Evolutionary conservation across 2,888 invertebrate genomes (phyloP).

Genomic region (Tachina fera): DNA sequence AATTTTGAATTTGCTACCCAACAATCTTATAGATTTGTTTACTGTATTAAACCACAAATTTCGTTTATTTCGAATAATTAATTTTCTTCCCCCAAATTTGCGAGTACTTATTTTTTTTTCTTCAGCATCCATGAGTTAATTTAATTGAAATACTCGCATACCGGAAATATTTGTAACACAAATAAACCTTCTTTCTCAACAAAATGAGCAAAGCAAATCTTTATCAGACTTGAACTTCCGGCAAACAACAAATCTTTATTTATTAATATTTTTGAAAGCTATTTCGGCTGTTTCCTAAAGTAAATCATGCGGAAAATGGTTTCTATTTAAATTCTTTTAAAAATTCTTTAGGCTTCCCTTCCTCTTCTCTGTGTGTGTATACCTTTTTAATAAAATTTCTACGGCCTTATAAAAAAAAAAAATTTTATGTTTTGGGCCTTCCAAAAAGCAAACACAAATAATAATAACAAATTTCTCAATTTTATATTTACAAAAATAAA

Average conservation of each 20-base stretch:
- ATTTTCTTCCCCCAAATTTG: not conserved
- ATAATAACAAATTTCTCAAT: not conserved
- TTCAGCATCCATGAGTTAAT: not conserved
- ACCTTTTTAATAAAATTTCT: not conserved
- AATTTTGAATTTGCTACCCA: no score
- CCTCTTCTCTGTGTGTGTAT: no score
- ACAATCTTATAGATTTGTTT: no score
- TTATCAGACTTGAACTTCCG: not conserved
- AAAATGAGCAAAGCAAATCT: not conserved
- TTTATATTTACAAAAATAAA: not conserved
- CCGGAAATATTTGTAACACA: conserved; percentile 9
- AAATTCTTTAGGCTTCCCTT: not conserved
- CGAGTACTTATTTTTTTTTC: not conserved
- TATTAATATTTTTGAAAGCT: not conserved
- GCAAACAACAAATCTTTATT: not conserved
- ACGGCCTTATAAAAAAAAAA: no score
- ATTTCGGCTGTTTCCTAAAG: not conserved
- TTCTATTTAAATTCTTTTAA: conserved; percentile 1
- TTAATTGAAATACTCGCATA: not conserved
- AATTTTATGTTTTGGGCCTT: no score
- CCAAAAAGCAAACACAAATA: no score
- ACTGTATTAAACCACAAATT: no score
- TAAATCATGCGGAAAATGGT: conserved; percentile 44
- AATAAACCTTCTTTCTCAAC: not conserved
- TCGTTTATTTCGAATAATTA: no score